A percentile compares a stretch with the other conserved stretches of the same genome.
Evolutionary conservation across 2,797 vertebrate species (phyloP).

Genomic region (Sibirionetta formosa): DNA sequence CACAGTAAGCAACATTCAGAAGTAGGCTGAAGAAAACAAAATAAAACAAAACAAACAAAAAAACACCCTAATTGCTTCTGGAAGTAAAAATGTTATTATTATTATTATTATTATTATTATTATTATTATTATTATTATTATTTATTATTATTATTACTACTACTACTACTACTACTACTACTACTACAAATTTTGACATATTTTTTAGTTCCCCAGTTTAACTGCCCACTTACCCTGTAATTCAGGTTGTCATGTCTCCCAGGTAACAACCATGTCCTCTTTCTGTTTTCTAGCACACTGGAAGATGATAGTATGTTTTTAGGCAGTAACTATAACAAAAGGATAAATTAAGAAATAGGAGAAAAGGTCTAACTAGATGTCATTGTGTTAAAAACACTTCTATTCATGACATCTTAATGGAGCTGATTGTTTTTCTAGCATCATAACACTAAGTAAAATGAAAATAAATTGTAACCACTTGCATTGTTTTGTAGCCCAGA

Average conservation of each 20-base stretch:
- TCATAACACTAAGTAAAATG: neutral
- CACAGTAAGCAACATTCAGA: neutral
- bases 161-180: too few relatives aligned
- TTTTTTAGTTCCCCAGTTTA: neutral
- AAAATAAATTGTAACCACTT: neutral
- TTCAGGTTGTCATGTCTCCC: neutral
- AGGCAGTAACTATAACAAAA: neutral
- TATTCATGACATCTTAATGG: neutral
- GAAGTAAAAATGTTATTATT: too few relatives aligned
- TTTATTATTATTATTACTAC: too few relatives aligned
- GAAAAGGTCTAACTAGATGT: neutral
- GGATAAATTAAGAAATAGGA: neutral
- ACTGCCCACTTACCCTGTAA: neutral
- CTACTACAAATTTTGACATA: neutral
- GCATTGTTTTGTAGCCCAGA: constrained; percentile 34
- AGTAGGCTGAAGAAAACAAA: neutral
- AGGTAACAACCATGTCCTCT: neutral
- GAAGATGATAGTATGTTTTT: neutral
- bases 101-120: too few relatives aligned
- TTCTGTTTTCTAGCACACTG: neutral
- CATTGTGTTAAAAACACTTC: neutral
- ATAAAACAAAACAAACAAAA: neutral
- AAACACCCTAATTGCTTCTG: too few relatives aligned
- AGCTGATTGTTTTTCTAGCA: neutral
- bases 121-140: too few relatives aligned